These are phyloP conservation scores for Morone chrysops DNA, from an alignment of 2,113 vertebrate genomes.

Conservation along the genomic window DNA sequence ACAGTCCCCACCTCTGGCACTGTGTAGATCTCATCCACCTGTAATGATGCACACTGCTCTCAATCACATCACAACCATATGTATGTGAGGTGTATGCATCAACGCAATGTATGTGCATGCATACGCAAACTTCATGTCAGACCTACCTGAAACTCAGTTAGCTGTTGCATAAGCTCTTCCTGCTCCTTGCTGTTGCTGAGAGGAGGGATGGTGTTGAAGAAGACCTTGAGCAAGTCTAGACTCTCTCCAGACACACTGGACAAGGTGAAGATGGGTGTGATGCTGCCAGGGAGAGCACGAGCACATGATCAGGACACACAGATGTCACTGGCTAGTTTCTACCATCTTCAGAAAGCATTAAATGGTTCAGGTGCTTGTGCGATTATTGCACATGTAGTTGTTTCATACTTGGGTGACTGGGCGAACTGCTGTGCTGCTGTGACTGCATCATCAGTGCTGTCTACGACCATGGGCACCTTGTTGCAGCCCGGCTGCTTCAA, in stretches of 20 bases:
- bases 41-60: conserved; percentile 39
- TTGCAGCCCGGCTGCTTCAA: conserved; percentile 98
- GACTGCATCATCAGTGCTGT: conserved; percentile 92
- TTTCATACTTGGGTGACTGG: conserved; percentile 91
- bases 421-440: conserved; percentile 97
- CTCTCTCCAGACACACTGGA: conserved; percentile 97
- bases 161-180: conserved; percentile 98
- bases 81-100: not conserved
- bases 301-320: not conserved
- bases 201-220: conserved; percentile 97
- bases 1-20: conserved; percentile 98
- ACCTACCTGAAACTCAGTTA: conserved; percentile 95
- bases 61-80: conserved; percentile 12
- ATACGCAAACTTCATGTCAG: not conserved
- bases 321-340: not conserved
- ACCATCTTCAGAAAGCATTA: not conserved
- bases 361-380: not conserved
- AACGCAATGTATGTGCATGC: not conserved
- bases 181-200: conserved; percentile 98
- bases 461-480: conserved; percentile 94
- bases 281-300: conserved; percentile 78
- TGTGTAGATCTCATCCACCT: conserved; percentile 99
- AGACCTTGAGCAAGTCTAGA: conserved; percentile 95
- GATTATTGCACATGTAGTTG: not conserved
- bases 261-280: conserved; percentile 97